Evolutionary conservation across 2,113 vertebrate genomes (phyloP), one percentile per base, ranked within the genome.

Genomic region (Gavialis gangeticus): DNA sequence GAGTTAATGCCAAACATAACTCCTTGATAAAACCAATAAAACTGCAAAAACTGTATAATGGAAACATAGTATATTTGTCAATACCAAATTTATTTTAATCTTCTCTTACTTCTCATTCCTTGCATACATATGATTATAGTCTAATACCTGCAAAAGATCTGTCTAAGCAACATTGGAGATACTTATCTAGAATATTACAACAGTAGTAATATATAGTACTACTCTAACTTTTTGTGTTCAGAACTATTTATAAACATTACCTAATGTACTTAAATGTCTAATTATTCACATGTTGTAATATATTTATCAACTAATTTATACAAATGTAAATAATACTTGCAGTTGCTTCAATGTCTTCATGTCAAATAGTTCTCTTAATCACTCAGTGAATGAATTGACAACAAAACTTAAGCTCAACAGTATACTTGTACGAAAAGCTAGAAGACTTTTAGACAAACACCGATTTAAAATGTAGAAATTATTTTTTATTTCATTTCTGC

Each of bases 311-410:
- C 79, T 84, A n/a, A 88, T 62, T 69, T 69, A 79, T 21, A 77
- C 85, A 82, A 91, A 87, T 34, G 67, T 83, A 85, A 91, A 80
- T 54, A 91, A 88, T 15, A 75, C 10, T 66, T 83, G 27, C 93
- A 75, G 8, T 66, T 83, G 27, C 93, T 69, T 93, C 80, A 84
- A 85, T 84, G 84, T 16, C 19, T 3, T 77, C 87, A 75, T 78
- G 18, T 11, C 57, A 21, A 69, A 3, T 21, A 84, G 76, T 27
- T 56, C 46, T 86, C 92, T 78, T 82, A 34, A 77, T 84, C 82
- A 79, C n/a, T 80, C 87, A 58, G 57, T 91, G 59, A 75, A 94
- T 89, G 92, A 60, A 91, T 84, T 86, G 86, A 91, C 94, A 92
- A 91, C 77, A 82, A 87, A 46, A 90, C 27, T 0, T 86, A 75